Base-by-base conservation (phyloP, 1,140 invertebrate species). In the Zaprionus ornatus region DNA sequence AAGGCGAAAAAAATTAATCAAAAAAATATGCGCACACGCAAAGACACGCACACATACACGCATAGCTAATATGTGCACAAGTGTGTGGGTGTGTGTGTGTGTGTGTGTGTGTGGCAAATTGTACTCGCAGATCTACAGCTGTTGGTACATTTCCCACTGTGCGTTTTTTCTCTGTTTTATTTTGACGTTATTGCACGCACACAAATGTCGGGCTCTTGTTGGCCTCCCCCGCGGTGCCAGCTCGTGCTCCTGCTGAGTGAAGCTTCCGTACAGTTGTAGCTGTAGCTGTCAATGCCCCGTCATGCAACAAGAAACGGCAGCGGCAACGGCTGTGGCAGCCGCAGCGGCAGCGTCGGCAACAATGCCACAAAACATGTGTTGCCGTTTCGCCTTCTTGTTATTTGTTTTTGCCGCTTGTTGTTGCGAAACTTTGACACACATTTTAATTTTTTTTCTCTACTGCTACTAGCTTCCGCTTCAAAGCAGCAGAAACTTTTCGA, bases 301-400 rank as follows among this genome's bases (percentile, higher is more conserved):
- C 82, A 66, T 74, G 80, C 83, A 88, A 87, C 84, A 72, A 77
- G 84, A 77, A 75, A 40, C 60, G 19, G 19, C 45, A 48, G 4
- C 45, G 19, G 19, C 45, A 48, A 13, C 45, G 19, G 10, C 45
- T 48, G 45, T 48, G 19, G 45, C 7, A 21, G 12, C 32, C 0
- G 12, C 35, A 40, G 17, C 17, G 19, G n/a, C 48, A 45, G 15
- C 27, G 35, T 40, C 66, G 63, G 59, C 80, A 67, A 80, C 84
- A 84, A 84, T 77, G 69, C 79, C 83, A 62, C 65, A 65, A 59
- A 87, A 88, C 83, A 84, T 90, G 81, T 84, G 85, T 76, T 90
- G 80, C 63, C 69, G 23, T 50, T 66, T 65, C 50, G 23, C n/a
- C 6, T 61, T 21, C 59, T 55, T 74, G 32, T 37, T 71, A 42